Base-by-base conservation (phyloP, 1,140 invertebrate genomes). In the Ectropis grisescens region DNA sequence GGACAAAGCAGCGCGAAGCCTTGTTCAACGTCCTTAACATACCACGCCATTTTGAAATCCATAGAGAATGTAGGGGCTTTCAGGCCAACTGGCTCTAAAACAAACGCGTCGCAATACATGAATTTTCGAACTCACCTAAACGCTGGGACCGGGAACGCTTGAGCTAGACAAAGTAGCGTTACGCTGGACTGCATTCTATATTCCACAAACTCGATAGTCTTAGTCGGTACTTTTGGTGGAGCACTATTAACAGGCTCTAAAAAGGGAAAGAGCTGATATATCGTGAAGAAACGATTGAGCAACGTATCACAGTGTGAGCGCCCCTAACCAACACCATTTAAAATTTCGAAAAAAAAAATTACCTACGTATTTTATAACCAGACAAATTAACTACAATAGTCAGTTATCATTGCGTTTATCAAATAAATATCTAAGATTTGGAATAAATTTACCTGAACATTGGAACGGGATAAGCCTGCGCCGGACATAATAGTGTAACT, bases 381-480 rank as follows among this genome's bases (percentile, higher is more conserved):
- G n/a, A n/a, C n/a, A n/a, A n/a, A n/a, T n/a, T n/a, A n/a, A n/a
- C n/a, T n/a, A n/a, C n/a, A n/a, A n/a, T n/a, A n/a, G n/a, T n/a
- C n/a, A n/a, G n/a, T n/a, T n/a, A n/a, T n/a, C n/a, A n/a, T n/a
- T n/a, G n/a, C n/a, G n/a, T n/a, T n/a, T n/a, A n/a, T n/a, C n/a
- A n/a, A n/a, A n/a, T n/a, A n/a, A n/a, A n/a, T n/a, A n/a, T n/a
- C n/a, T n/a, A n/a, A n/a, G n/a, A n/a, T n/a, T n/a, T n/a, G n/a
- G n/a, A n/a, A n/a, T n/a, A n/a, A n/a, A 4, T 19, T 85, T 86
- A 88, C 87, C 86, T 86, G 82, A 87, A 89, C 64, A 79, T 72
- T 57, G 89, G 89, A 64, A 89, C 85, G 29, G 90, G 90, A 74
- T 85, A 90, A 52, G 88, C 88, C 84, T 91, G 89, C 15, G 89